Evolutionary conservation across 2,113 vertebrate species (phyloP), one percentile per base, ranked within the genome.

Genomic region (Corythornis madagascariensis): DNA sequence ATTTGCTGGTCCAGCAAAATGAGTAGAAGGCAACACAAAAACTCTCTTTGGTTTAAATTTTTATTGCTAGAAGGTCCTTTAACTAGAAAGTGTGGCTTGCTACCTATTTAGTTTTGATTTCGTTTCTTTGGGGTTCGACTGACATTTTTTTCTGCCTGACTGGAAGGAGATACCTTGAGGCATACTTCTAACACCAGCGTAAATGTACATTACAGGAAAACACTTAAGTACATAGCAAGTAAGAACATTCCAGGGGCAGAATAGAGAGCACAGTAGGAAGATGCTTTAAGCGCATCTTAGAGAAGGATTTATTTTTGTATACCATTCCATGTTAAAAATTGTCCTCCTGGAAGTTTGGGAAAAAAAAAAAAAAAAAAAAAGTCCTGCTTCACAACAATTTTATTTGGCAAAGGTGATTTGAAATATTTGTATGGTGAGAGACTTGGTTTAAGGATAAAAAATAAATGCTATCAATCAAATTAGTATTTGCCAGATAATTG

Each of bases 31-130:
- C 15, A 48, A 59, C 50, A 75, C 8, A 76, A 56, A 8, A 89
- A 55, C 33, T 73, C 69, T 64, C 17, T 63, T 50, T 78, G 33
- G 42, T 86, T 76, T 91, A 40, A 10, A 66, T 80, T 89, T 94
- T 71, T 64, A 67, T 29, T 48, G 50, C 43, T 53, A 0, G 0
- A 63, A 87, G 28, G 31, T 64, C 38, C 57, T 86, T 89, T 65
- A 55, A 3, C 29, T 42, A 88, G 33, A 87, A 93, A 91, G 17
- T 20, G 13, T 45, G 50, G 3, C 7, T 69, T 80, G 43, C 31
- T 90, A 65, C 29, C 43, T 67, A 60, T 90, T 94, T 69, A 95
- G 71, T 5, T 84, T 82, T 83, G 21, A 94, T 90, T 94, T 93
- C 60, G 70, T 86, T 72, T 63, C 52, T 84, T 73, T 82, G 20